phyloP scores from a whole-genome alignment of 2,113 vertebrate genomes.

The Myxocyprinus asiaticus region DNA sequence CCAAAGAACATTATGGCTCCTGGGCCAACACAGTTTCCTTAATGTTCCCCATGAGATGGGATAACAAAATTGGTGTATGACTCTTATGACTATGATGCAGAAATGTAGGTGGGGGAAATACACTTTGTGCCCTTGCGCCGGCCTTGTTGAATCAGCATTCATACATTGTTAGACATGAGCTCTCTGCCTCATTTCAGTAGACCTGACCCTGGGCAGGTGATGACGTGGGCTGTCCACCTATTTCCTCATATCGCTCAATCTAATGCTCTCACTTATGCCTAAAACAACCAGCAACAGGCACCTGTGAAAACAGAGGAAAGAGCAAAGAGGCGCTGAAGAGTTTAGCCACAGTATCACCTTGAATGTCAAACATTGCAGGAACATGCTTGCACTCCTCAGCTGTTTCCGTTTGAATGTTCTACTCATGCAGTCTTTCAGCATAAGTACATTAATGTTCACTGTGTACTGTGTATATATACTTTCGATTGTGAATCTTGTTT shows the following conservation, averaged over 20 bases:
- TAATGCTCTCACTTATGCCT: constrained; percentile 4
- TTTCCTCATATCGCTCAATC: constrained; percentile 11
- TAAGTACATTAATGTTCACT: background rate
- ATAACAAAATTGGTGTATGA: constrained; percentile 9
- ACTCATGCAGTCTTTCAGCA: constrained; percentile 9
- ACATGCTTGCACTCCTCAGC: constrained; percentile 16
- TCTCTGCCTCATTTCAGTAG: constrained; percentile 1
- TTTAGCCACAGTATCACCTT: constrained; percentile 9
- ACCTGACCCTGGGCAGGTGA: constrained; percentile 46
- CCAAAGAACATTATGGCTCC: constrained; percentile 32
- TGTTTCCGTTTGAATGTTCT: background rate
- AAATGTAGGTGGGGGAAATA: constrained; percentile 20
- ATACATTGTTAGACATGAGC: background rate
- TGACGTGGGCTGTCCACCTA: constrained; percentile 44
- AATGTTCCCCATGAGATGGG: constrained; percentile 42
- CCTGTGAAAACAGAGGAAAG: constrained; percentile 62
- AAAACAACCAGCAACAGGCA: constrained; percentile 34
- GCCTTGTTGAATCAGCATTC: constrained; percentile 27
- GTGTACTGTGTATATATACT: background rate
- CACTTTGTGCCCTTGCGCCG: constrained; percentile 5
- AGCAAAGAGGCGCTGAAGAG: constrained; percentile 39
- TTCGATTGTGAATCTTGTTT: no score
- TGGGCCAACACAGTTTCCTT: constrained; percentile 42
- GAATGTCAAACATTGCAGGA: constrained; percentile 18
- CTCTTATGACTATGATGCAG: constrained; percentile 23